Evolutionary conservation across 53 echinoderm and acorn worm species (phyloP).

Genomic region (Actinopyga echinites): DNA sequence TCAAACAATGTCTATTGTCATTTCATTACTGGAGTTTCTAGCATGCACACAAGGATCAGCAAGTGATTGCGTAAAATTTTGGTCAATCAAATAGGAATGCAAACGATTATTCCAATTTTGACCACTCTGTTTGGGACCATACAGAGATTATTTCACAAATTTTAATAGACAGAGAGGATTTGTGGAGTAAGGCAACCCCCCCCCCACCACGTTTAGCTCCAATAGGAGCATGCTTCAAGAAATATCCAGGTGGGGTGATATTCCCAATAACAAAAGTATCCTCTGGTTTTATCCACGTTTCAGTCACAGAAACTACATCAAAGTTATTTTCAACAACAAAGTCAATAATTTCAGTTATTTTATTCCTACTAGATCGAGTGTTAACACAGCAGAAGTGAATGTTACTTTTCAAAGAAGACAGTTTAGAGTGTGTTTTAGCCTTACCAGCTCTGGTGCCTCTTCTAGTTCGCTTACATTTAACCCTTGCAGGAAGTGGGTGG

Average conservation of each 20-base stretch:
- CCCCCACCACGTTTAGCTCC: not conserved
- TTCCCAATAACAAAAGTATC: not conserved
- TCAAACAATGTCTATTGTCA: not conserved
- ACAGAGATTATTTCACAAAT: constrained; percentile 20
- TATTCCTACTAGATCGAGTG: too few species aligned
- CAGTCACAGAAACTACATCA: not conserved
- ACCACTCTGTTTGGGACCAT: constrained; percentile 56
- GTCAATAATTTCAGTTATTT: too few species aligned
- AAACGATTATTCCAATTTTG: constrained; percentile 31
- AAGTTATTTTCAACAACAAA: too few species aligned
- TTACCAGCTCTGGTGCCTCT: too few species aligned
- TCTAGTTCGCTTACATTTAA: too few species aligned
- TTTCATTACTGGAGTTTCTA: not conserved
- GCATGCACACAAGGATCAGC: not conserved
- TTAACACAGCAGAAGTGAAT: too few species aligned
- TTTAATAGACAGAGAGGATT: not conserved
- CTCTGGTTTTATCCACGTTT: not conserved
- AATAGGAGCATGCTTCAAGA: not conserved
- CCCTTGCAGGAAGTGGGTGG: too few species aligned
- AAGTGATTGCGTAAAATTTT: constrained; percentile 28
- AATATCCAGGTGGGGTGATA: constrained; percentile 24
- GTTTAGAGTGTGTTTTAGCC: too few species aligned
- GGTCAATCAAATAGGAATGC: constrained; percentile 18
- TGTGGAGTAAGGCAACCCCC: constrained; percentile 18
- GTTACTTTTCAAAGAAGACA: too few species aligned